Evolutionary conservation across 2,888 invertebrate genomes (phyloP), one percentile per base, ranked within the genome.

Genomic region (Drosophila melanocephala): DNA sequence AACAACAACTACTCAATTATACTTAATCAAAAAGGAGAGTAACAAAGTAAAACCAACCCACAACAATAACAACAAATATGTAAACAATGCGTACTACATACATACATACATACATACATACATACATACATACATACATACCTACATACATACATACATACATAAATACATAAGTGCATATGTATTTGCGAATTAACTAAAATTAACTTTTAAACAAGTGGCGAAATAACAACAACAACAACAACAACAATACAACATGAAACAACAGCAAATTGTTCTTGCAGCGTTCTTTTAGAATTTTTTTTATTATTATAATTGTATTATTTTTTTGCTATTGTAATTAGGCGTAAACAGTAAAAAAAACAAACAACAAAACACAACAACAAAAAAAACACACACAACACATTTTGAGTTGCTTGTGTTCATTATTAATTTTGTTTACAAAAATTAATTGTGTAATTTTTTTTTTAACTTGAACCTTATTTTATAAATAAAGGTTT

Each of bases 401-500:
- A 77, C 72, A 74, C 72, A 32, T 52, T 66, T 52, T 42, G 66
- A 44, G 66, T 69, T 66, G 66, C 28, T 16, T 57, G 57, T 78
- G 56, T 42, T 30, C 26, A 57, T 75, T 53, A 75, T 56, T 60
- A 57, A 68, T 72, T 75, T 75, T 76, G 78, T 79, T 82, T 77
- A 75, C 44, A 72, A 51, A 56, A 57, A 58, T 67, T 78, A 69
- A 76, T 67, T 77, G 58, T 73, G 52, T 68, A 79, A 81, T 74
- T 74, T 64, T 67, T 61, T 26, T 16, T 47, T 47, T 74, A 67
- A 65, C 44, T 30, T 37, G 60, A 77, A 92, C 92, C 93, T 92
- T 92, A 92, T 92, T 92, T 92, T 92, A 92, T 92, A 92, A 92
- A 92, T 92, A 92, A 87, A 91, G 92, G 86, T 92, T 91, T 92